phyloP scores from a whole-genome alignment of 2,113 vertebrate species.

The Oncorhynchus nerka region DNA sequence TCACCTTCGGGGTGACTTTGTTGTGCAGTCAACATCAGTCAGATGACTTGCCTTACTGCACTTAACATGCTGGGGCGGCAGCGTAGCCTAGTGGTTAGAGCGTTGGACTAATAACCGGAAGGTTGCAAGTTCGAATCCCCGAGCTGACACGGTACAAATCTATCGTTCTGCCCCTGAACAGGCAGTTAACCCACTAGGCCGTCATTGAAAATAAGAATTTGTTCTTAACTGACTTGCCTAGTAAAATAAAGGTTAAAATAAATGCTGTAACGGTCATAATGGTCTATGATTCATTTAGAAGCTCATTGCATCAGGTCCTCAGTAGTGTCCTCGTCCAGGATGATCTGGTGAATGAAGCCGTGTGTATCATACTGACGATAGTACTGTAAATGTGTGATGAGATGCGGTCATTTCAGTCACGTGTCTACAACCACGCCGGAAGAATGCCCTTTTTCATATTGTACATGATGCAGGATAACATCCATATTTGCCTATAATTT shows the following conservation, averaged over 20 bases:
- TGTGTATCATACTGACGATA: neutral
- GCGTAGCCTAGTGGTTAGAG: no score
- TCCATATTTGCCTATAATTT: constrained; percentile 7
- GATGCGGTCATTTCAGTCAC: neutral
- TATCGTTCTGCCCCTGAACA: no score
- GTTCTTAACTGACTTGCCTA: no score
- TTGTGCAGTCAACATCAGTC: neutral
- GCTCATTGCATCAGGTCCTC: constrained; percentile 12
- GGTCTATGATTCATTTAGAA: constrained; percentile 17
- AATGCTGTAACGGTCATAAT: constrained; percentile 49
- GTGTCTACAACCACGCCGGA: neutral
- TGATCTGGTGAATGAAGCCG: neutral
- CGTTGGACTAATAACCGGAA: no score
- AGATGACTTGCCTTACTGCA: constrained; percentile 18
- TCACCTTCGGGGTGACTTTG: no score
- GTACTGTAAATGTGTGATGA: neutral
- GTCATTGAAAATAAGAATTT: no score
- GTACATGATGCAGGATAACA: constrained; percentile 22
- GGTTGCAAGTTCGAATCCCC: no score
- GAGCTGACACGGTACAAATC: no score
- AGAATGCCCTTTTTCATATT: neutral
- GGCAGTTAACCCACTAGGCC: no score
- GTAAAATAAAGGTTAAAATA: no score
- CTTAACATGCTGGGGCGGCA: neutral
- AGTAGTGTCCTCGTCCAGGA: no score